phyloP scores from a whole-genome alignment of 2,113 vertebrate species.

The Burhinus oedicnemus region DNA sequence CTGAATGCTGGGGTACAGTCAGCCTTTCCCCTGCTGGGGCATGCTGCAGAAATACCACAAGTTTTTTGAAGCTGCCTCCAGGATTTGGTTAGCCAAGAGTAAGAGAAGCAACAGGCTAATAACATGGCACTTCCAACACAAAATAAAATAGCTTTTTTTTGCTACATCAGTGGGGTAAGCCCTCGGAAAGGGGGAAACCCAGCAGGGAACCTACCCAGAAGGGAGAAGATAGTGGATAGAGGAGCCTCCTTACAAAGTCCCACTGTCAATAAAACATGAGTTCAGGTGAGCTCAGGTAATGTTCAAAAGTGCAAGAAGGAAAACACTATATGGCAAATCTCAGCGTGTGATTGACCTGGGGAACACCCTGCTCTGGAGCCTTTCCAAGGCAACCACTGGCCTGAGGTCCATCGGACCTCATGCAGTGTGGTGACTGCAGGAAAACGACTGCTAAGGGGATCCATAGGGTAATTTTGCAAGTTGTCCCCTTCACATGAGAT shows the following conservation, averaged over 20 bases:
- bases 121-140: background rate
- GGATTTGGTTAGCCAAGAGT: background rate
- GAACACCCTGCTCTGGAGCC: background rate
- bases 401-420: background rate
- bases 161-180: background rate
- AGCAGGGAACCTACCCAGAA: background rate
- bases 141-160: background rate
- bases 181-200: background rate
- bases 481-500: background rate
- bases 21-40: background rate
- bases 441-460: background rate
- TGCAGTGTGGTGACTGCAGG: background rate
- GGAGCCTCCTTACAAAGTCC: background rate
- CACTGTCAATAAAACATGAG: background rate
- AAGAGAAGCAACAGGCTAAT: background rate
- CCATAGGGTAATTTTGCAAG: background rate
- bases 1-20: background rate
- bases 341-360: background rate
- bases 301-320: background rate
- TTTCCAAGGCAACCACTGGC: background rate
- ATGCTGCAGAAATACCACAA: background rate
- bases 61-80: background rate
- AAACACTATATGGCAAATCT: background rate
- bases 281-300: background rate
- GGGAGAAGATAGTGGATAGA: background rate